Evolutionary conservation across 2,888 invertebrate genomes (phyloP).

Genomic region (Dryomyza anilis): DNA sequence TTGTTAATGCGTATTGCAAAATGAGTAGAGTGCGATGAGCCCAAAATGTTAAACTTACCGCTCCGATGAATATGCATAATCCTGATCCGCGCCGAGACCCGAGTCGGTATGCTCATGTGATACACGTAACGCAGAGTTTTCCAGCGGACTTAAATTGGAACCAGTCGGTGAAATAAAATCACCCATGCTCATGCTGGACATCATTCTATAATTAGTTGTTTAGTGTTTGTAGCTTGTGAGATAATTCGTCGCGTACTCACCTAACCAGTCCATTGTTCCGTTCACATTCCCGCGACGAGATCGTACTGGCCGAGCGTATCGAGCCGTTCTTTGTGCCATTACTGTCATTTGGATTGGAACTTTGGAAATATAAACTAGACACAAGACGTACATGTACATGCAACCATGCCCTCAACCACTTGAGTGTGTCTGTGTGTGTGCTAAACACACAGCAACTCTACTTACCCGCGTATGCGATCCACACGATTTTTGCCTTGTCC

Average conservation of each 20-base stretch:
- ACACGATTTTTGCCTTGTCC: constrained; percentile 60
- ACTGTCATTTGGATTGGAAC: constrained; percentile 58
- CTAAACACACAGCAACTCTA: constrained; percentile 26
- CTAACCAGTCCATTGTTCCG: constrained; percentile 63
- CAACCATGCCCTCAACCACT: constrained; percentile 2
- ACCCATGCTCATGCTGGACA: constrained; percentile 63
- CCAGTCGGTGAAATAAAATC: constrained; percentile 61
- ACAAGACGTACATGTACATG: constrained; percentile 17
- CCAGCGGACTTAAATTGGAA: constrained; percentile 59
- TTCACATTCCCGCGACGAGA: constrained; percentile 65
- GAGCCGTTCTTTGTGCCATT: constrained; percentile 63
- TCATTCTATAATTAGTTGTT: constrained; percentile 50
- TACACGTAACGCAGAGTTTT: constrained; percentile 64
- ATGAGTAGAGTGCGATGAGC: background rate
- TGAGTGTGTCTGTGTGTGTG: too few species aligned
- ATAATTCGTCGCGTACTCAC: too few species aligned
- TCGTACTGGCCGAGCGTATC: constrained; percentile 67
- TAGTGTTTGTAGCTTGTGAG: too few species aligned
- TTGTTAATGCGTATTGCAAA: background rate
- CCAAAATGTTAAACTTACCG: constrained; percentile 61
- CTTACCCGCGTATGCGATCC: constrained; percentile 61
- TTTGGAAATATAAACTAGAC: constrained; percentile 60
- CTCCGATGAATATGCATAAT: constrained; percentile 74
- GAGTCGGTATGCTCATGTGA: constrained; percentile 80
- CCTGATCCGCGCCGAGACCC: constrained; percentile 77